phyloP scores from a whole-genome alignment of 2,113 vertebrate species.

The Xerus inauris region DNA sequence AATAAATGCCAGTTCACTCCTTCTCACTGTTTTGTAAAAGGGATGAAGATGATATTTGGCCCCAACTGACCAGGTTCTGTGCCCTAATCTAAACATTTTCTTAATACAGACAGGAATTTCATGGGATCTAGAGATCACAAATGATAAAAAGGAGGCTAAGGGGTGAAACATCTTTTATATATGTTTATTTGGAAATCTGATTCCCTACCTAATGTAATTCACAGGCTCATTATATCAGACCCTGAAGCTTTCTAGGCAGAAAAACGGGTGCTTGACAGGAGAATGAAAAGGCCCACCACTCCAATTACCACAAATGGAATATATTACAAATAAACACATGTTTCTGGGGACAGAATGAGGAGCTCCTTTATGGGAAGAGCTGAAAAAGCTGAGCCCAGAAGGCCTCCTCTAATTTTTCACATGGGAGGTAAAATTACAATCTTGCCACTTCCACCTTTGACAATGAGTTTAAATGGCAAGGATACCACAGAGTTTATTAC shows the following conservation, averaged over 20 bases:
- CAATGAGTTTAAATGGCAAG: conserved; percentile 26
- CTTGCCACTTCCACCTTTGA: background rate
- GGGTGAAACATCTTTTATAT: background rate
- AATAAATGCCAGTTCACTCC: background rate
- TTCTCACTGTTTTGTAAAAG: conserved; percentile 1
- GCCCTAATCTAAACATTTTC: background rate
- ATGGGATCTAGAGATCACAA: background rate
- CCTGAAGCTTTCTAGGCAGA: conserved; percentile 18
- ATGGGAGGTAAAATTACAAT: conserved; percentile 62
- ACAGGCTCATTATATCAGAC: background rate
- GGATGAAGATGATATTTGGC: background rate
- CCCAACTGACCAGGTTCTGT: background rate
- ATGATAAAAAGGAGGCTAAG: background rate
- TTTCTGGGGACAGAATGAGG: conserved; percentile 21
- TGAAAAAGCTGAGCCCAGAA: conserved; percentile 8
- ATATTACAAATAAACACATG: conserved; percentile 57
- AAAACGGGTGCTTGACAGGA: background rate
- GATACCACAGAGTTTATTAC: conserved; percentile 14
- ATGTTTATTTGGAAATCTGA: conserved; percentile 40
- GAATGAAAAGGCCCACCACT: conserved; percentile 30
- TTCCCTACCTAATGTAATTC: conserved; percentile 46
- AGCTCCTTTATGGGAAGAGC: background rate
- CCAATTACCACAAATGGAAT: conserved; percentile 51
- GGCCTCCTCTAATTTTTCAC: conserved; percentile 48
- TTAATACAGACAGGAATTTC: background rate